Conservation (phyloP, 2,113 vertebrate genomes). For the Alces alces region DNA sequence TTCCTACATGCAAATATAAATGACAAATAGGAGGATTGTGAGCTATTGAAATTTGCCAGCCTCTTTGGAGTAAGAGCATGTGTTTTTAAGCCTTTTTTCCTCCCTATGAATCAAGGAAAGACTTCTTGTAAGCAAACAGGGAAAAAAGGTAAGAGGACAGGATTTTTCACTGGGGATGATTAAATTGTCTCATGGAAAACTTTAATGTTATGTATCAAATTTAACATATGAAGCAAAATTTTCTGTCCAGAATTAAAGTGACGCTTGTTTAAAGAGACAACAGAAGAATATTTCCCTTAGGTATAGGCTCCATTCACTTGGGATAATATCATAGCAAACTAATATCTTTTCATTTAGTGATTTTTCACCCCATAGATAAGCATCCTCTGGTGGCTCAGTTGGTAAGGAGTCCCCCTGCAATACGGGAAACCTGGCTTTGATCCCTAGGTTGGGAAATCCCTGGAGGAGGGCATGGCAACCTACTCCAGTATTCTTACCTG, state of each 20-base stretch:
- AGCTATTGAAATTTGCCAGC: conserved; percentile 16
- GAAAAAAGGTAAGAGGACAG: not conserved
- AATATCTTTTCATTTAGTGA: not conserved
- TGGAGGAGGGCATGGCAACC: not conserved
- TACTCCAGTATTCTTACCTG: not conserved
- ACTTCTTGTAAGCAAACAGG: not conserved
- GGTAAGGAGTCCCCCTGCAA: not conserved
- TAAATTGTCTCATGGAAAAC: conserved; percentile 7
- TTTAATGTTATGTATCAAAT: not conserved
- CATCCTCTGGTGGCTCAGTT: not conserved
- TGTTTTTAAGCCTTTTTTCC: not conserved
- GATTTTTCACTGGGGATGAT: not conserved
- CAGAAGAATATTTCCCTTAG: conserved; percentile 6
- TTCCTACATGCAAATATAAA: not conserved
- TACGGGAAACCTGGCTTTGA: accelerated
- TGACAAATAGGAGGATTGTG: not conserved
- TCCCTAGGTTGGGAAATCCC: not conserved
- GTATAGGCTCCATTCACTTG: not conserved
- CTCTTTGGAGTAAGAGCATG: not conserved
- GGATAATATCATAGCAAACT: not conserved
- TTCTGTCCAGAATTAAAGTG: conserved; percentile 31
- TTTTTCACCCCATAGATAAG: not conserved
- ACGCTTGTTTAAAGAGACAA: conserved; percentile 3
- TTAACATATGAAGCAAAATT: conserved; percentile 36
- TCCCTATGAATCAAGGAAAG: not conserved